Conservation (phyloP, 2,888 invertebrate species). For the Leptura quadrifasciata region DNA sequence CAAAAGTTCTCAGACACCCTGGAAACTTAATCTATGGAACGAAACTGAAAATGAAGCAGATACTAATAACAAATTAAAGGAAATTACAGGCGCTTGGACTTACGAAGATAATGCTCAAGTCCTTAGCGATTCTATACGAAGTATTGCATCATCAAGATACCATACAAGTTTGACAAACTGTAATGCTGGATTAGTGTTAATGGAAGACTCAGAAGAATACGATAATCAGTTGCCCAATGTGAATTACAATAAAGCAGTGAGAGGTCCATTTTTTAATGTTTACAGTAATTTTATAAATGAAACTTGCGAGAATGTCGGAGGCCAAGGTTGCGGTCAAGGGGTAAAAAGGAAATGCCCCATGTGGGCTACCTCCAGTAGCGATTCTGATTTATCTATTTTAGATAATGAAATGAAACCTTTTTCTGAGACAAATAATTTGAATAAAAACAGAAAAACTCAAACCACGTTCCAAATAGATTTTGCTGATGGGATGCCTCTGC, state of each 20-base stretch:
- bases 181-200: background rate
- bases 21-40: constrained; percentile 16
- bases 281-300: background rate
- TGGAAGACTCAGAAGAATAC: constrained; percentile 48
- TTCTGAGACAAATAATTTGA: background rate
- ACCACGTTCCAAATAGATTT: background rate
- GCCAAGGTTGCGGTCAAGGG: constrained; percentile 7
- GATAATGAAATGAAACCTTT: background rate
- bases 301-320: background rate
- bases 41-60: constrained; percentile 12
- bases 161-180: background rate
- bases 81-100: background rate
- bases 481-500: constrained; percentile 12
- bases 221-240: constrained; percentile 46
- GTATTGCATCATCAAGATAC: constrained; percentile 28
- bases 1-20: constrained; percentile 29
- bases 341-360: constrained; percentile 14
- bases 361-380: background rate
- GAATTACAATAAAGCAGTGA: constrained; percentile 36
- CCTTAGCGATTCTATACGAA: constrained; percentile 37
- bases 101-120: background rate
- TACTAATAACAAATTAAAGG: background rate
- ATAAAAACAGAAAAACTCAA: constrained; percentile 10
- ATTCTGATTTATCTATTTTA: background rate
- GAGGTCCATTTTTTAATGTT: background rate